phyloP scores from a whole-genome alignment of 1,140 invertebrate genomes.

The Drosophila guanche region DNA sequence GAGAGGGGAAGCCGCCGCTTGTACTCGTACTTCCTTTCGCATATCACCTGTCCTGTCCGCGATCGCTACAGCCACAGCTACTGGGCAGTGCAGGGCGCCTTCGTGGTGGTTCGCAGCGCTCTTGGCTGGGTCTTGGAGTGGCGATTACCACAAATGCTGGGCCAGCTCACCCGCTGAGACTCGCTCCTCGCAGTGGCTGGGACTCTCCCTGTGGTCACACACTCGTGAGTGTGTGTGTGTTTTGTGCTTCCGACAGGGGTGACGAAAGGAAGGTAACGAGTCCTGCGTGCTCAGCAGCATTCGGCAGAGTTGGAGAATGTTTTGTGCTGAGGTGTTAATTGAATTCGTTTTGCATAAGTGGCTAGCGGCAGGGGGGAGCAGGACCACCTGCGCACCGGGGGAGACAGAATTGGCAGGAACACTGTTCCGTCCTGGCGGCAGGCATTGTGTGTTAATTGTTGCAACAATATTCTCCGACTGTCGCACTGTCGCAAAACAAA shows the following conservation, averaged over 20 bases:
- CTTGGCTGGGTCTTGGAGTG: conserved; percentile 47
- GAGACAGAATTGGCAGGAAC: neutral
- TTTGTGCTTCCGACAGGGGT: conserved; percentile 44
- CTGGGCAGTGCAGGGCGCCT: conserved; percentile 11
- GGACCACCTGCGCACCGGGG: conserved; percentile 70
- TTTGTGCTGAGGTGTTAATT: conserved; percentile 80
- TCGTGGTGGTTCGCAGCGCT: conserved; percentile 23
- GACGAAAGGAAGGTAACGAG: conserved; percentile 56
- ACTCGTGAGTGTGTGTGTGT: neutral
- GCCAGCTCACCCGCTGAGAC: conserved; percentile 49
- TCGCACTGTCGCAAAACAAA: conserved; percentile 62
- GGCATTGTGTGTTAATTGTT: conserved; percentile 78
- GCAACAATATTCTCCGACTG: conserved; percentile 52
- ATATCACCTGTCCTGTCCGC: conserved; percentile 67
- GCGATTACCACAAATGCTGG: conserved; percentile 57
- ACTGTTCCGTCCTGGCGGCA: conserved; percentile 27
- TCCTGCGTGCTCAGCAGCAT: conserved; percentile 57
- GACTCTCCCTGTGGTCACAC: conserved; percentile 1
- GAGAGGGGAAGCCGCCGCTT: neutral
- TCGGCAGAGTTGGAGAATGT: conserved; percentile 46
- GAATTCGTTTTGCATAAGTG: conserved; percentile 83
- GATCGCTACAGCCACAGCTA: conserved; percentile 11
- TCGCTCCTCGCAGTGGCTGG: neutral
- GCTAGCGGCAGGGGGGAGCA: conserved; percentile 11
- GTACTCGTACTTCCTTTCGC: conserved; percentile 37